phyloP scores from a whole-genome alignment of 2,797 vertebrate genomes.

The Leptodactylus fallax region DNA sequence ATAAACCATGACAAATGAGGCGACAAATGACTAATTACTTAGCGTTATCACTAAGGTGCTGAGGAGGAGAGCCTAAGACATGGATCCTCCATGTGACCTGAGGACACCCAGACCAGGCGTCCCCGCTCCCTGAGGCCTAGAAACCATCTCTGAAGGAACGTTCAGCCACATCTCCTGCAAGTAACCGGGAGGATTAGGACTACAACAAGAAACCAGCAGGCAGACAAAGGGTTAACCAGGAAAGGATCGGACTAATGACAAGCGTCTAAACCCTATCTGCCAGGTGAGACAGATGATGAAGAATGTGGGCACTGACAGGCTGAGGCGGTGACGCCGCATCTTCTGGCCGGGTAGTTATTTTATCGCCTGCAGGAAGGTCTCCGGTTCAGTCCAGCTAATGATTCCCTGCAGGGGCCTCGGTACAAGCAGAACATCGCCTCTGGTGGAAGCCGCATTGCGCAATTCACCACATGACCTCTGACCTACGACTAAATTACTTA shows the following conservation, averaged over 20 bases:
- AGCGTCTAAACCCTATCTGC: conserved; percentile 31
- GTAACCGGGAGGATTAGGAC: not conserved
- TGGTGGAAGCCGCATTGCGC: conserved; percentile 13
- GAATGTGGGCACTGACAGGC: conserved; percentile 36
- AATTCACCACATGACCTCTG: not conserved
- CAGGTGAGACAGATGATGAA: conserved; percentile 31
- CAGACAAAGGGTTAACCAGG: conserved; percentile 11
- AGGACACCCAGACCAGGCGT: no score
- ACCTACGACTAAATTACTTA: not conserved
- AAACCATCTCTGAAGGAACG: not conserved
- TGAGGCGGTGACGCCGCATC: not conserved
- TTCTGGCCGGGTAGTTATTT: conserved; percentile 56
- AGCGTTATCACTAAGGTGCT: not conserved
- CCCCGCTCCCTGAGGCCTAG: no score
- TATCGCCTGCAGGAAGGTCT: conserved; percentile 57
- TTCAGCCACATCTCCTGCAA: conserved; percentile 24
- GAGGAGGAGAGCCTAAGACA: not conserved
- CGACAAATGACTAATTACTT: conserved; percentile 50
- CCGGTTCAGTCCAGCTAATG: conserved; percentile 50
- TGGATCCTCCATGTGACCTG: not conserved
- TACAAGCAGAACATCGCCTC: conserved; percentile 42
- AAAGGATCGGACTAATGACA: not conserved
- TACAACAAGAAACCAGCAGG: not conserved
- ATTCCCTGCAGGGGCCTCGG: conserved; percentile 51
- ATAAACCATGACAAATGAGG: conserved; percentile 48